Conservation (phyloP, 2,113 vertebrate species). For the Cyphomyrus discorhynchus region DNA sequence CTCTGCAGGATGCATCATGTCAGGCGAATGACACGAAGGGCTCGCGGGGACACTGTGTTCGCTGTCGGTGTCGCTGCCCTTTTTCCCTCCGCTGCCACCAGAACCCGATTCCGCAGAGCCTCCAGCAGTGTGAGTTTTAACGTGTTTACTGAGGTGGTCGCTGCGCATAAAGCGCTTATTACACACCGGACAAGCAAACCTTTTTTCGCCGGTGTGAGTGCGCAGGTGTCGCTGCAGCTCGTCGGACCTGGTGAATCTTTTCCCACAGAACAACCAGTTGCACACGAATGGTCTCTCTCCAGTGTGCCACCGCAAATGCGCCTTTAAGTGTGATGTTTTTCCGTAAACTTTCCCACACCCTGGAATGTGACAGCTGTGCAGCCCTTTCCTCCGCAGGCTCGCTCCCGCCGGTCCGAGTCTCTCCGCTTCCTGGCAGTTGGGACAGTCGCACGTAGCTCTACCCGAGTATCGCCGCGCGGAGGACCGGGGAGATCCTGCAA, state of each 20-base stretch:
- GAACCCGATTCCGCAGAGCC: constrained; percentile 50
- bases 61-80: constrained; percentile 82
- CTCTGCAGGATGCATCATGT: constrained; percentile 60
- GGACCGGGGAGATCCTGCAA: constrained; percentile 65
- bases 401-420: constrained; percentile 72
- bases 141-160: constrained; percentile 85
- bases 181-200: constrained; percentile 78
- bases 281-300: constrained; percentile 86
- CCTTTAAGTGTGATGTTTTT: constrained; percentile 86
- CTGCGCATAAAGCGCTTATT: constrained; percentile 90
- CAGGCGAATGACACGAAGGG: constrained; percentile 73
- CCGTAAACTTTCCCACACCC: constrained; percentile 87
- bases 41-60: constrained; percentile 75
- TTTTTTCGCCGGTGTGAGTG: constrained; percentile 92
- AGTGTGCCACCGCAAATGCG: constrained; percentile 89
- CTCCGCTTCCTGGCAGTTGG: constrained; percentile 85
- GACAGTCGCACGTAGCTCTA: constrained; percentile 83
- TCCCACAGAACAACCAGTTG: constrained; percentile 90
- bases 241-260: constrained; percentile 84
- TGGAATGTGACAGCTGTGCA: constrained; percentile 87
- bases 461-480: constrained; percentile 73
- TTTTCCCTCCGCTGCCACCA: constrained; percentile 58
- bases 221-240: constrained; percentile 86
- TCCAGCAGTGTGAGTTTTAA: constrained; percentile 73
- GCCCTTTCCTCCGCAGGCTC: constrained; percentile 72